Evolutionary conservation across 2,113 vertebrate genomes (phyloP).

Genomic region (Ochotona princeps): DNA sequence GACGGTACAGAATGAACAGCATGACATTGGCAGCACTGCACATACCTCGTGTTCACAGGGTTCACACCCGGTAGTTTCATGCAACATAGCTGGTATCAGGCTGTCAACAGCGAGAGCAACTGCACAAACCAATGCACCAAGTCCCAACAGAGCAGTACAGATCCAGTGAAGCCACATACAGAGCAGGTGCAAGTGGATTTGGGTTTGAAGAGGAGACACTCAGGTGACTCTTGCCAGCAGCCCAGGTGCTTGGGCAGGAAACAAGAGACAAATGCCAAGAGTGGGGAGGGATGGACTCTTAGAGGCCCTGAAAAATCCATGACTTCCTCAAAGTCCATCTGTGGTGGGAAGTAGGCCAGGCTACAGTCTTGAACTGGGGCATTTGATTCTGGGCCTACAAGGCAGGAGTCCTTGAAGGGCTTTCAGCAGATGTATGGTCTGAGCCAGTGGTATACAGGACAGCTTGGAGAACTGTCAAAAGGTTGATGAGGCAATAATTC

Average conservation of each 20-base stretch:
- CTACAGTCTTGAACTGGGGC: no score
- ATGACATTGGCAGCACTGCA: no score
- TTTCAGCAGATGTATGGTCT: neutral
- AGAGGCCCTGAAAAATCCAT: neutral
- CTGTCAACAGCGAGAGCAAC: neutral
- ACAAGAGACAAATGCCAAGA: neutral
- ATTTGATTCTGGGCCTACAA: neutral
- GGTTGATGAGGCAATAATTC: fast-evolving
- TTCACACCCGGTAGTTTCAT: neutral
- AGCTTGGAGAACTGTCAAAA: neutral
- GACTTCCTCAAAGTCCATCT: neutral
- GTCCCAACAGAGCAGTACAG: neutral
- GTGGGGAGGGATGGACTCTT: neutral
- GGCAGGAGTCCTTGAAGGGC: neutral
- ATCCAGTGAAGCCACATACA: neutral
- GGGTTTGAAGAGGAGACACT: neutral
- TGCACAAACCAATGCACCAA: neutral
- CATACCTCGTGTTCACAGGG: neutral
- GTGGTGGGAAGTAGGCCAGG: neutral
- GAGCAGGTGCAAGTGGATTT: fast-evolving
- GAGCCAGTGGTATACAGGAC: neutral
- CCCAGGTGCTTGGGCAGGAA: neutral
- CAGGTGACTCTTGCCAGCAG: fast-evolving
- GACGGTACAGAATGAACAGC: neutral
- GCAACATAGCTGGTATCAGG: neutral